These are phyloP conservation scores for Dicyrtoma fusca DNA, from an alignment of 2,888 invertebrate species.

Conservation along the genomic window DNA sequence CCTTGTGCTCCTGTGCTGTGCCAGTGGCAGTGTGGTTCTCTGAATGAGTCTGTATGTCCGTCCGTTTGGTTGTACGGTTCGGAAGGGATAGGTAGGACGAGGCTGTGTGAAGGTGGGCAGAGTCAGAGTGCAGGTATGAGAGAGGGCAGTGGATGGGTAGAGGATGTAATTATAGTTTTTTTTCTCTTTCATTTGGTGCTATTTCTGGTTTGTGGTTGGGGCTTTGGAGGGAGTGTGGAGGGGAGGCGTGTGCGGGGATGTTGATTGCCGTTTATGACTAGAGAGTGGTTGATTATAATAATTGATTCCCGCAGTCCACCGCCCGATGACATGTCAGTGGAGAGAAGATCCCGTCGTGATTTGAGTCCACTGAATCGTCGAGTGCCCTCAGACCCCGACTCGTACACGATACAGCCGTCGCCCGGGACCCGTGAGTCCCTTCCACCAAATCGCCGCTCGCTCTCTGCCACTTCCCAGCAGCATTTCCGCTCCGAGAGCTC, in stretches of 20 bases:
- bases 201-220: no score
- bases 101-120: no score
- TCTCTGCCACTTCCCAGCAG: conserved; percentile 53
- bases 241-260: background rate
- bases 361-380: conserved; percentile 79
- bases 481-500: conserved; percentile 41
- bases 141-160: no score
- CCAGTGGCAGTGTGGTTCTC: no score
- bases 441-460: conserved; percentile 48
- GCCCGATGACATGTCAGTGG: conserved; percentile 61
- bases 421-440: conserved; percentile 43
- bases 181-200: no score
- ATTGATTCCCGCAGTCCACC: conserved; percentile 28
- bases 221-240: background rate
- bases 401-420: conserved; percentile 40
- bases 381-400: conserved; percentile 61
- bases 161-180: no score
- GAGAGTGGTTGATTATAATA: background rate
- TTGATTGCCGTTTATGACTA: background rate
- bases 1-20: no score
- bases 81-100: no score
- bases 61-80: no score
- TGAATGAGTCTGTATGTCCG: no score
- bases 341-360: conserved; percentile 72
- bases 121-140: no score